Evolutionary conservation across 2,797 vertebrate species (phyloP), one percentile per base, ranked within the genome.

Genomic region (Dipus sagitta): DNA sequence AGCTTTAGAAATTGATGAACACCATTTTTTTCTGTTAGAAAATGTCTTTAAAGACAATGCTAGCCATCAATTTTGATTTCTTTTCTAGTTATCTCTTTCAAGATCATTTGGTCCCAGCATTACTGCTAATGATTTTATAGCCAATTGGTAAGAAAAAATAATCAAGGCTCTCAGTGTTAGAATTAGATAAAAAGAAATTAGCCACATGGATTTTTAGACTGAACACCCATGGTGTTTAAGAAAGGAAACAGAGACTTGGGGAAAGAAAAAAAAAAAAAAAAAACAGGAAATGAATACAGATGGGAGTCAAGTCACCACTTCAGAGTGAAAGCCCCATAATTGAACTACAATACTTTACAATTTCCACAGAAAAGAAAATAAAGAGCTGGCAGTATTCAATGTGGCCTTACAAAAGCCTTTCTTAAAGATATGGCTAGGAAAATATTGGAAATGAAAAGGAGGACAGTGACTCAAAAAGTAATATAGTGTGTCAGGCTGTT

Each of bases 381-480:
- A 94, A 92, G 75, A 94, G 42, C 78, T 80, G 90, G n/a, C 81
- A 65, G 52, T 77, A 91, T 87, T 94, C 94, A 83, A 26, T 91
- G 75, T 95, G 86, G 62, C 91, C 79, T 94, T 92, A 92, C 58
- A 95, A 95, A 96, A 93, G 75, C 32, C 67, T 87, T 95, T 94
- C 88, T 92, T 93, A 96, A 96, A 86, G 67, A 92, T 92, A 85
- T 88, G 71, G 81, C 93, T 94, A 96, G 94, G 47, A 95, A 96
- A 94, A 91, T 95, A 83, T 47, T 96, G 68, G 81, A 78, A 95
- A 91, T 95, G 93, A 96, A 96, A 97, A 95, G 79, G 72, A 93
- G n/a, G 86, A 77, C 94, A 96, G 95, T 92, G 88, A 96, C 92
- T 96, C 76, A 94, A 30, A 38, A 95, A 92, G 91, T 72, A 95